These are phyloP conservation scores for Dryobota labecula DNA, from an alignment of 2,888 invertebrate genomes.

Conservation along the genomic window DNA sequence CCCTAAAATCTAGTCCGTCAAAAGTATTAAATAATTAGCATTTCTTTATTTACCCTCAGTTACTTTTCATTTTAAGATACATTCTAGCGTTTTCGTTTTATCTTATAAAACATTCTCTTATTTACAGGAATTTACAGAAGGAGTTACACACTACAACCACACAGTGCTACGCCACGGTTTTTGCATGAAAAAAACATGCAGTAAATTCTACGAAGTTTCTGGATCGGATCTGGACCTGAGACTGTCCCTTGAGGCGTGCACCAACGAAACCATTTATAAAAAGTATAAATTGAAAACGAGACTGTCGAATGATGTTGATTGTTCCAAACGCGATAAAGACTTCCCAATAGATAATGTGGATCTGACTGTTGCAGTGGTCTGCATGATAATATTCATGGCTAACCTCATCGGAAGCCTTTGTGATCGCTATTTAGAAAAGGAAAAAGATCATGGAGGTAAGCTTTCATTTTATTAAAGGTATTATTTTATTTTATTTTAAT, in stretches of 20 bases:
- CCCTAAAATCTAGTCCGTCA: not conserved
- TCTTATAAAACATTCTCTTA: not conserved
- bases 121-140: constrained; percentile 80
- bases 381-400: constrained; percentile 28
- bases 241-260: constrained; percentile 56
- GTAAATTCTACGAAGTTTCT: constrained; percentile 63
- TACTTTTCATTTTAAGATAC: not conserved
- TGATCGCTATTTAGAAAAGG: constrained; percentile 22
- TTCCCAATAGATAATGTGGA: constrained; percentile 41
- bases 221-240: constrained; percentile 47
- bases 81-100: not conserved
- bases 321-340: constrained; percentile 33
- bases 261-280: constrained; percentile 54
- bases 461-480: not conserved
- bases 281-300: constrained; percentile 52
- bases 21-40: not conserved
- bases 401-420: constrained; percentile 55
- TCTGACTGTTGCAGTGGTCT: constrained; percentile 30
- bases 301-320: constrained; percentile 35
- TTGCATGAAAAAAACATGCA: constrained; percentile 79
- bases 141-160: constrained; percentile 81
- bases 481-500: not conserved
- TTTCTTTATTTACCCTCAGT: not conserved
- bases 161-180: constrained; percentile 79
- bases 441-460: constrained; percentile 15